These are phyloP conservation scores for Trematocara nigrifrons DNA, from an alignment of 2,113 vertebrate genomes.

Conservation along the genomic window DNA sequence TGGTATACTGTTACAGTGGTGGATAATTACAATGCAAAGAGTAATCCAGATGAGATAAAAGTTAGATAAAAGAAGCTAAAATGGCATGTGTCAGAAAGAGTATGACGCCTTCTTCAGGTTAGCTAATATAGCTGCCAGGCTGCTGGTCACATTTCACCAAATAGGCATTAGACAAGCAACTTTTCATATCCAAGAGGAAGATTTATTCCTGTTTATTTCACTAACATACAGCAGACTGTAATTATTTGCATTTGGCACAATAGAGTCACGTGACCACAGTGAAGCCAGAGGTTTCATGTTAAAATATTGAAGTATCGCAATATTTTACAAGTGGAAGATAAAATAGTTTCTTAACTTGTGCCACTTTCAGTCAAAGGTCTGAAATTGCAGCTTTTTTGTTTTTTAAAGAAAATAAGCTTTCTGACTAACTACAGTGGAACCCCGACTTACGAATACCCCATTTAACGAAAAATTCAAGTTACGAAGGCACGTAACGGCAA, in stretches of 20 bases:
- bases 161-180: not conserved
- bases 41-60: not conserved
- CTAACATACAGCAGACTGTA: not conserved
- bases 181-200: not conserved
- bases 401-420: not conserved
- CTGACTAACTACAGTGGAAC: not conserved
- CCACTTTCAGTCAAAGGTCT: not conserved
- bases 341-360: not conserved
- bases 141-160: not conserved
- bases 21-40: not conserved
- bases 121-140: not conserved
- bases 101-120: not conserved
- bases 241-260: not conserved
- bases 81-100: not conserved
- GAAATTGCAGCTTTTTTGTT: not conserved
- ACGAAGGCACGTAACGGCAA: too few relatives aligned
- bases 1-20: not conserved
- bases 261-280: fast-evolving
- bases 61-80: not conserved
- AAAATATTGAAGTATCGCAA: not conserved
- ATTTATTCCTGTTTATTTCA: not conserved
- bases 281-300: not conserved
- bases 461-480: not conserved
- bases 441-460: not conserved
- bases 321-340: not conserved